These are phyloP conservation scores for Steinernema feltiae DNA, from an alignment of 1,140 invertebrate genomes.

Conservation along the genomic window DNA sequence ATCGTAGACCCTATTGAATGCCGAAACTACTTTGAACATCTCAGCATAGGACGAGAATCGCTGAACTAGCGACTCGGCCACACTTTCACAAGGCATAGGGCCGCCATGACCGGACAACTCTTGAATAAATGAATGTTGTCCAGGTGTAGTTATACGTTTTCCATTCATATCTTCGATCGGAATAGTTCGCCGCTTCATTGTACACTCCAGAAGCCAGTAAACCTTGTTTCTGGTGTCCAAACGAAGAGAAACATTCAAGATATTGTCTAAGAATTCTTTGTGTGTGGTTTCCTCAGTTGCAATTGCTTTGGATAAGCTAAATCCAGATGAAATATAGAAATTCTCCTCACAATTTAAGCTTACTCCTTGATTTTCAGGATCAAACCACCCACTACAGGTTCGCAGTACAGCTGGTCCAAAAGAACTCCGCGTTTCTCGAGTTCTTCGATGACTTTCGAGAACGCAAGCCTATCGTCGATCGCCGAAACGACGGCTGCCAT, in stretches of 20 bases:
- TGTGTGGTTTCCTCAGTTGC: background rate
- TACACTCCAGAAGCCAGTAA: constrained; percentile 5
- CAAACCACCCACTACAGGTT: background rate
- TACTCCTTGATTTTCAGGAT: background rate
- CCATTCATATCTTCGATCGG: background rate
- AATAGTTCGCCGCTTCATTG: background rate
- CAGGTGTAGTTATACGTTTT: background rate
- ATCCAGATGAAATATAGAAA: background rate
- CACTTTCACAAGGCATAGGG: background rate
- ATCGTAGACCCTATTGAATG: constrained; percentile 27
- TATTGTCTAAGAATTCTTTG: background rate
- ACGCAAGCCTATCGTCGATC: background rate
- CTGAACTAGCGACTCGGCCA: background rate
- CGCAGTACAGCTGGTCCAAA: background rate
- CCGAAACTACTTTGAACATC: background rate
- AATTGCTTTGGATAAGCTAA: background rate
- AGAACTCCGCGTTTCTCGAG: background rate
- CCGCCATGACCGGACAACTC: background rate
- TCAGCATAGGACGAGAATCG: background rate
- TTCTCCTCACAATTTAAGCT: background rate
- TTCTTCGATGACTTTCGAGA: background rate
- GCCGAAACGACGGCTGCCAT: background rate
- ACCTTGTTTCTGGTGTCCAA: constrained; percentile 10
- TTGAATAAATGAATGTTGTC: background rate
- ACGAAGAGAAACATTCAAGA: background rate